Evolutionary conservation across 2,113 vertebrate species (phyloP).

Genomic region (Labeo rohita): DNA sequence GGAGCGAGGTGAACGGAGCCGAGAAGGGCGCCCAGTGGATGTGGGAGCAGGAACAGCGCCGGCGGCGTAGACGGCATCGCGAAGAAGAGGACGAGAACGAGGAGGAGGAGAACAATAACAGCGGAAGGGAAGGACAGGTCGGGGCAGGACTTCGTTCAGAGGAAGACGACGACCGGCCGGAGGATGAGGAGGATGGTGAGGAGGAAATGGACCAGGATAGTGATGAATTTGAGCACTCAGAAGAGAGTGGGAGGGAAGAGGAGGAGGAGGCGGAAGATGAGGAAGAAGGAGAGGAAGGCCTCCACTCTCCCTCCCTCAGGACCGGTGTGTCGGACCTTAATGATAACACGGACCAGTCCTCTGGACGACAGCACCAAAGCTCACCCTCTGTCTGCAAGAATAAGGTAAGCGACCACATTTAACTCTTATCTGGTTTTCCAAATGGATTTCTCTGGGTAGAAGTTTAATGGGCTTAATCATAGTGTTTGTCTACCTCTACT

Average conservation of each 20-base stretch:
- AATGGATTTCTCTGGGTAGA: neutral
- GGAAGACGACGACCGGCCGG: constrained; percentile 70
- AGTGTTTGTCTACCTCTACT: constrained; percentile 67
- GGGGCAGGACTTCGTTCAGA: constrained; percentile 67
- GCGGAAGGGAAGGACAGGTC: constrained; percentile 60
- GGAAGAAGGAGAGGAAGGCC: constrained; percentile 81
- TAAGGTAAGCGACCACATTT: neutral
- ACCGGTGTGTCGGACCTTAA: constrained; percentile 86
- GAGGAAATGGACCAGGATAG: constrained; percentile 99
- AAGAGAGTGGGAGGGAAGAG: constrained; percentile 91
- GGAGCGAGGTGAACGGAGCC: constrained; percentile 89
- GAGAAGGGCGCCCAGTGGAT: constrained; percentile 76
- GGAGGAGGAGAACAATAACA: constrained; percentile 73
- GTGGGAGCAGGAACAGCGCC: constrained; percentile 79
- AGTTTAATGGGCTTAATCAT: neutral
- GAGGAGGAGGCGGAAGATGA: constrained; percentile 85
- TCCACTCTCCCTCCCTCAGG: constrained; percentile 75
- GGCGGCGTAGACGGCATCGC: constrained; percentile 74
- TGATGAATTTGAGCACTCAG: constrained; percentile 95
- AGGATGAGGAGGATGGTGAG: constrained; percentile 81
- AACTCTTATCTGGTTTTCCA: too few relatives aligned
- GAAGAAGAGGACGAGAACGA: constrained; percentile 83
- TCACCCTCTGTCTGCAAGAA: constrained; percentile 70
- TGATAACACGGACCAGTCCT: constrained; percentile 82
- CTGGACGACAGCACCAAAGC: constrained; percentile 84